phyloP scores from a whole-genome alignment of 2,113 vertebrate species.

The Coregonus clupeaformis region DNA sequence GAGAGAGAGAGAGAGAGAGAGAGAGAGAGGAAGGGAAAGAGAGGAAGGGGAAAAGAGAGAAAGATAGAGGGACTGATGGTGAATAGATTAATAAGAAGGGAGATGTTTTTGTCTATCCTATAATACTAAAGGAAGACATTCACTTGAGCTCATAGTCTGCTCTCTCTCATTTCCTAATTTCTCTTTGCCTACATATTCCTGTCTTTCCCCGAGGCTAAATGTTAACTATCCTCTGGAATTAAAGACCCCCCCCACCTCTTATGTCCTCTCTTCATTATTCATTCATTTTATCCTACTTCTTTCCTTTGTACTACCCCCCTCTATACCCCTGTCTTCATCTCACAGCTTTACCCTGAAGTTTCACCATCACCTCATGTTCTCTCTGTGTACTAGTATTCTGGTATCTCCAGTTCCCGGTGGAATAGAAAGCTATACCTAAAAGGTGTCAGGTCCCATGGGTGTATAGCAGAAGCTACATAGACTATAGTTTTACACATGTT shows the following conservation, averaged over 20 bases:
- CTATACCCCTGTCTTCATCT: slow-evolving; percentile 44
- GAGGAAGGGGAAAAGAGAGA: slow-evolving; percentile 29
- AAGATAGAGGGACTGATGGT: slow-evolving; percentile 16
- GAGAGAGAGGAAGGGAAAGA: slow-evolving; percentile 28
- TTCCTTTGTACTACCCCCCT: slow-evolving; percentile 65
- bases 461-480: neutral
- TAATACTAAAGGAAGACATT: slow-evolving; percentile 25
- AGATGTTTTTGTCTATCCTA: slow-evolving; percentile 25
- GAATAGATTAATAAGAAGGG: slow-evolving; percentile 39
- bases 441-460: neutral
- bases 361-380: slow-evolving; percentile 50
- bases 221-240: slow-evolving; percentile 66
- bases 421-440: neutral
- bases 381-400: slow-evolving; percentile 33
- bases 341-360: slow-evolving; percentile 55
- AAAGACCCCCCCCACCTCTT: slow-evolving; percentile 58
- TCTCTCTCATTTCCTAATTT: slow-evolving; percentile 13
- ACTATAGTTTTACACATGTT: neutral
- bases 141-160: slow-evolving; percentile 38
- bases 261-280: slow-evolving; percentile 69
- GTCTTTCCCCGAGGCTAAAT: slow-evolving; percentile 48
- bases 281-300: slow-evolving; percentile 65
- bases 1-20: neutral
- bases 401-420: slow-evolving; percentile 26
- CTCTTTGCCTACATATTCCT: slow-evolving; percentile 41